These are phyloP conservation scores for Lamellibrachia satsuma DNA, from an alignment of 2,888 invertebrate genomes.

Conservation along the genomic window DNA sequence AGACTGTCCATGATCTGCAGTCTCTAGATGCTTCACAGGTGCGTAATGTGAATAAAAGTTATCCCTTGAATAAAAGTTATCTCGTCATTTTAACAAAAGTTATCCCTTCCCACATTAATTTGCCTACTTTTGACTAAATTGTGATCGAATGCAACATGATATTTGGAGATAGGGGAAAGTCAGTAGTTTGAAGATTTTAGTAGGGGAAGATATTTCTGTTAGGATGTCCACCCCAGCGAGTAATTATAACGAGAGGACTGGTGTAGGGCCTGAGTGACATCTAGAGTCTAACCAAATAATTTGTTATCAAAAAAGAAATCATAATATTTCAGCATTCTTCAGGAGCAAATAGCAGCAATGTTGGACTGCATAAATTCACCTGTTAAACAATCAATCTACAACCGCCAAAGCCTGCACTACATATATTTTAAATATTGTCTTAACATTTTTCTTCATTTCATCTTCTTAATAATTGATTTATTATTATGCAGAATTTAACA, in stretches of 20 bases:
- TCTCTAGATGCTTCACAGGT: constrained; percentile 71
- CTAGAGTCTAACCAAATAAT: not conserved
- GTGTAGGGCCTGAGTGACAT: too few species aligned
- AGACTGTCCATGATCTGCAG: constrained; percentile 72
- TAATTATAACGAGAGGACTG: not conserved
- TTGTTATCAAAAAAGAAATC: not conserved
- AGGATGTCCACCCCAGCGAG: not conserved
- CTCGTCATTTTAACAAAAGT: not conserved
- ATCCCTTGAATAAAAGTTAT: not conserved
- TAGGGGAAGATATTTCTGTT: not conserved
- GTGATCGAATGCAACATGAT: too few species aligned
- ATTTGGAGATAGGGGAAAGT: not conserved
- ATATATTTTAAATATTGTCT: too few species aligned
- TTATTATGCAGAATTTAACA: too few species aligned
- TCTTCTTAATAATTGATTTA: too few species aligned
- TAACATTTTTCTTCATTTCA: too few species aligned
- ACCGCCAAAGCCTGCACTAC: too few species aligned
- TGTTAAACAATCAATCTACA: too few species aligned
- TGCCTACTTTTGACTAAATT: constrained; percentile 18
- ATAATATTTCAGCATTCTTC: not conserved
- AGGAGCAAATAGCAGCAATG: not conserved
- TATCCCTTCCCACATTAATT: not conserved
- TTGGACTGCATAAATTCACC: not conserved
- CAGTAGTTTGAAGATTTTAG: not conserved
- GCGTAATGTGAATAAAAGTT: not conserved